These are phyloP conservation scores for Leptopilina boulardi DNA, from an alignment of 1,140 invertebrate genomes.

Conservation along the genomic window DNA sequence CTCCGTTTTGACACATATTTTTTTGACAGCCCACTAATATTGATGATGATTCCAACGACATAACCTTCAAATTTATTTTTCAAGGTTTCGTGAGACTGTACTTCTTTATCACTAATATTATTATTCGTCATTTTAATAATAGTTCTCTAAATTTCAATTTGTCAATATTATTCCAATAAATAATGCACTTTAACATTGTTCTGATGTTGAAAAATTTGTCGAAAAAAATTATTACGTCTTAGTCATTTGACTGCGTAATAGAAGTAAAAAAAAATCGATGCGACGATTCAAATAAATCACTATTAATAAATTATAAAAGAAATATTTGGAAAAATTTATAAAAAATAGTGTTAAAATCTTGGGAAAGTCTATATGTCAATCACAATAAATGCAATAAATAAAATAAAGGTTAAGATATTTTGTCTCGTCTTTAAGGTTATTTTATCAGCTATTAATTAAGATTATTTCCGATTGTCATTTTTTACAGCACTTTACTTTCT, in stretches of 20 bases:
- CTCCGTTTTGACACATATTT: constrained; percentile 59
- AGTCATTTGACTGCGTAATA: too few relatives aligned
- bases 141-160: constrained; percentile 40
- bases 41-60: too few relatives aligned
- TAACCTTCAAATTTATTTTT: constrained; percentile 51
- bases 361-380: background rate
- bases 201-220: background rate
- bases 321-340: background rate
- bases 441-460: background rate
- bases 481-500: constrained; percentile 2
- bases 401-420: background rate
- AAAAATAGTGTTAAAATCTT: background rate
- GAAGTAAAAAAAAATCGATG: too few relatives aligned
- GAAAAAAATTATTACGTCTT: background rate
- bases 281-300: too few relatives aligned
- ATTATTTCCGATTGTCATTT: background rate
- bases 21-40: constrained; percentile 57
- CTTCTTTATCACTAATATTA: constrained; percentile 37
- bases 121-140: constrained; percentile 63
- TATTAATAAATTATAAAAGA: background rate
- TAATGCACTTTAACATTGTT: background rate
- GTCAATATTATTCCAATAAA: background rate
- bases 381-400: background rate
- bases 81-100: constrained; percentile 37
- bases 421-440: background rate